phyloP scores from a whole-genome alignment of 2,797 vertebrate species.

The Micromesistius poutassou region DNA sequence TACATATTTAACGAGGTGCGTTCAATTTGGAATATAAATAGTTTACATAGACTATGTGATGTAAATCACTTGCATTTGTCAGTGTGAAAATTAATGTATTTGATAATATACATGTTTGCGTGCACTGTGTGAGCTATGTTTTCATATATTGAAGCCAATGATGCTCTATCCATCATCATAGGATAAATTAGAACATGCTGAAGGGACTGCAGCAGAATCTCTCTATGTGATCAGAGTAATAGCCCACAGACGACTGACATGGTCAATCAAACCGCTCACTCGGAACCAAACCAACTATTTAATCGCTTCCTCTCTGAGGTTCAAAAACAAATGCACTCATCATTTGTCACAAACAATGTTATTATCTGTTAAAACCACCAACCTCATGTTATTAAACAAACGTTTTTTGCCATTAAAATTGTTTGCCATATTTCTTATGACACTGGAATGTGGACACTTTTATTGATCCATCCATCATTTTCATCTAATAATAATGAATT shows the following conservation, averaged over 20 bases:
- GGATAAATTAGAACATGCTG: constrained; percentile 30
- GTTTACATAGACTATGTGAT: too few species aligned
- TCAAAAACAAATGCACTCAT: not conserved
- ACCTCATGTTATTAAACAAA: not conserved
- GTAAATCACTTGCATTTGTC: not conserved
- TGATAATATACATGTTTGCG: not conserved
- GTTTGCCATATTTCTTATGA: not conserved
- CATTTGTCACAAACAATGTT: not conserved
- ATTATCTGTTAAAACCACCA: not conserved
- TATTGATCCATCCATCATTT: not conserved
- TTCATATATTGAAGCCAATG: not conserved
- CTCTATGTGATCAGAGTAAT: constrained; percentile 11
- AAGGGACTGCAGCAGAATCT: not conserved
- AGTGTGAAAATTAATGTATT: not conserved
- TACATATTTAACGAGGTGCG: constrained; percentile 11
- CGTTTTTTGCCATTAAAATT: not conserved
- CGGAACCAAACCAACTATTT: constrained; percentile 16
- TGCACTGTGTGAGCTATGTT: not conserved
- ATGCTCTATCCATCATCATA: constrained; percentile 31
- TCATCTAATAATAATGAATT: not conserved
- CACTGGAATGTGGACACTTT: not conserved
- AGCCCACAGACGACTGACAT: constrained; percentile 27
- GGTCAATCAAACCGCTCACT: not conserved
- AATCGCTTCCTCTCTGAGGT: constrained; percentile 12
- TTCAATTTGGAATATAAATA: not conserved